These are phyloP conservation scores for Mionectes olivaceus DNA, from an alignment of 2,797 vertebrate species.

Conservation along the genomic window DNA sequence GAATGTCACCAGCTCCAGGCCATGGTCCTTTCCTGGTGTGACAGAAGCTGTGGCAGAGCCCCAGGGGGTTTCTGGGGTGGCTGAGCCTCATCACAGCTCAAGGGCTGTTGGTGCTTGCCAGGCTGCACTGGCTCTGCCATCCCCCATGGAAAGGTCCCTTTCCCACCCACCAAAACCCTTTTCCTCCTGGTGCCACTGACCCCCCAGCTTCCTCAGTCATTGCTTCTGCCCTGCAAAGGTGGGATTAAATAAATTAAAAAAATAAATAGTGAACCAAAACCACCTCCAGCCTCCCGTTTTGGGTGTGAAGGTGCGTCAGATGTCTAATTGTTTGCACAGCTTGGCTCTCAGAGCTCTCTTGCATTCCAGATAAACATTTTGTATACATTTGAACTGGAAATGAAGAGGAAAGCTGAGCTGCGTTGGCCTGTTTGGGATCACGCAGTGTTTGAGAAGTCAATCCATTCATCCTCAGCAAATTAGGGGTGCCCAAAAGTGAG, in stretches of 20 bases:
- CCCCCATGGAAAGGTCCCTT: neutral
- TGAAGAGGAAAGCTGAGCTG: neutral
- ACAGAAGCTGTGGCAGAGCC: neutral
- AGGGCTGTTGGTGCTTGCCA: neutral
- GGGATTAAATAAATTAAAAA: neutral
- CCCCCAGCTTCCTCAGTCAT: neutral
- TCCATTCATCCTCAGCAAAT: constrained; percentile 47
- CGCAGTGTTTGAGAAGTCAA: constrained; percentile 64
- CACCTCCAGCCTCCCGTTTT: neutral
- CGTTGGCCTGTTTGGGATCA: constrained; percentile 12
- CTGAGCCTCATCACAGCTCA: fast-evolving
- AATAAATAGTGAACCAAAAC: neutral
- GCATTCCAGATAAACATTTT: constrained; percentile 47
- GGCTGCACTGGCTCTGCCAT: neutral
- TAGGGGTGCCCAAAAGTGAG: constrained; percentile 42
- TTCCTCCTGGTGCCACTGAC: neutral
- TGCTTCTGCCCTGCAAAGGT: neutral
- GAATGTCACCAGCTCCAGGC: fast-evolving
- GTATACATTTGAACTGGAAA: constrained; percentile 40
- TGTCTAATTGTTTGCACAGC: constrained; percentile 59
- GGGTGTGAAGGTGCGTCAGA: neutral
- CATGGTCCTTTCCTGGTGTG: fast-evolving
- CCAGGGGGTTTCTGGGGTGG: fast-evolving
- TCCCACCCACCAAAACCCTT: neutral
- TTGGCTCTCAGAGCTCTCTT: constrained; percentile 30